A percentile compares a stretch with the other conserved stretches of the same genome.
phyloP scores from a whole-genome alignment of 2,888 invertebrate genomes.

The Pinctada fucata region DNA sequence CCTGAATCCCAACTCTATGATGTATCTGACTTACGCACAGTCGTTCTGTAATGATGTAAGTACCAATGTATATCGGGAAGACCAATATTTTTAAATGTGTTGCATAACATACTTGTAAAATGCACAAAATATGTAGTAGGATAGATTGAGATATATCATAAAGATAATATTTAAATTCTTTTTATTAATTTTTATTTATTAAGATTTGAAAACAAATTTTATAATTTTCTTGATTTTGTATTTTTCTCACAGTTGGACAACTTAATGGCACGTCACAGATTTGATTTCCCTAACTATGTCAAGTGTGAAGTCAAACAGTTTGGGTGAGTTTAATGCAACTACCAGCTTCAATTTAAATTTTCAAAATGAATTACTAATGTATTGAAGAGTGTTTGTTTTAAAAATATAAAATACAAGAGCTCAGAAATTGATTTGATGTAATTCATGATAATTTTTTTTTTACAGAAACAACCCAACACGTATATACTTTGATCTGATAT shows the following conservation, averaged over 20 bases:
- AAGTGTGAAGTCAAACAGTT: slow-evolving; percentile 48
- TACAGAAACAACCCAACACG: slow-evolving; percentile 54
- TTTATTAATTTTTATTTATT: neutral
- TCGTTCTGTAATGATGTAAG: slow-evolving; percentile 56
- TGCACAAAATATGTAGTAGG: no score
- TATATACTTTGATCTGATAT: slow-evolving; percentile 57
- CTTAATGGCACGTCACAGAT: slow-evolving; percentile 44
- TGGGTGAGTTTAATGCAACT: slow-evolving; percentile 40
- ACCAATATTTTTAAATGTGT: no score
- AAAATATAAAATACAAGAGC: neutral
- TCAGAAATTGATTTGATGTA: neutral
- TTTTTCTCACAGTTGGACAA: slow-evolving; percentile 45
- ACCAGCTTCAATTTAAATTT: neutral
- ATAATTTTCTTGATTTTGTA: neutral
- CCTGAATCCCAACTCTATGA: slow-evolving; percentile 49
- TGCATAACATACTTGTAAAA: neutral
- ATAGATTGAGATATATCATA: no score
- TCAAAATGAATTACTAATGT: neutral
- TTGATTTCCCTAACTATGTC: slow-evolving; percentile 49
- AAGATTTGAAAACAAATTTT: neutral
- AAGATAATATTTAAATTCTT: neutral
- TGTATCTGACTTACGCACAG: slow-evolving; percentile 39
- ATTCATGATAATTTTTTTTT: slow-evolving; percentile 1
- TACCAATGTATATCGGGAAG: neutral
- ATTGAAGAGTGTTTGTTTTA: neutral